These are phyloP conservation scores for Scomberomorus guttatus DNA, from an alignment of 2,797 vertebrate genomes.

Conservation along the genomic window DNA sequence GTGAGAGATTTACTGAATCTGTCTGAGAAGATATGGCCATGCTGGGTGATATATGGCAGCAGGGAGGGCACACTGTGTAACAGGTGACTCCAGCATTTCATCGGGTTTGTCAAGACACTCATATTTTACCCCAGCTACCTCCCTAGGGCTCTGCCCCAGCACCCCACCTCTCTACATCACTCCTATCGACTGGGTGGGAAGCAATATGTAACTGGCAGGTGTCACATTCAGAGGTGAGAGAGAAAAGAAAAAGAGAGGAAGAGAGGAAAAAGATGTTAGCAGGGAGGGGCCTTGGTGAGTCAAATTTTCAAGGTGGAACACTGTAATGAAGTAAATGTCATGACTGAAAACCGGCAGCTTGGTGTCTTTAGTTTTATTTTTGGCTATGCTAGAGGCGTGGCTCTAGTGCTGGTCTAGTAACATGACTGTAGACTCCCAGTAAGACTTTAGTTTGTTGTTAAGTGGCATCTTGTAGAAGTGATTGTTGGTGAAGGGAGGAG, in stretches of 20 bases:
- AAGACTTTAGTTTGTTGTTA: no score
- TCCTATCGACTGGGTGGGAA: constrained; percentile 63
- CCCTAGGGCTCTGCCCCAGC: constrained; percentile 60
- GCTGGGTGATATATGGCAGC: constrained; percentile 71
- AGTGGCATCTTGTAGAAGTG: background rate
- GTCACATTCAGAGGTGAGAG: constrained; percentile 48
- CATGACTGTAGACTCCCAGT: background rate
- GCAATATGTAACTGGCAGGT: constrained; percentile 72
- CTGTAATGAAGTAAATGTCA: background rate
- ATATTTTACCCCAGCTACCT: constrained; percentile 75
- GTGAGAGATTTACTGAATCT: constrained; percentile 77
- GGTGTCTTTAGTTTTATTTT: background rate
- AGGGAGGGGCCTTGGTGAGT: background rate
- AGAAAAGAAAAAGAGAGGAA: constrained; percentile 9
- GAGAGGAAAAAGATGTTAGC: background rate
- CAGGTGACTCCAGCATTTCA: constrained; percentile 76
- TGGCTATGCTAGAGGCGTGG: no score
- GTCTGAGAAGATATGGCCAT: constrained; percentile 68
- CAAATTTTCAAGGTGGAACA: background rate
- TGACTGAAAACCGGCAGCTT: background rate
- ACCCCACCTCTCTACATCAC: constrained; percentile 75
- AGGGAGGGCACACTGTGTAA: constrained; percentile 54
- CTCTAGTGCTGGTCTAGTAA: no score
- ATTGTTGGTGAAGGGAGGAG: background rate
- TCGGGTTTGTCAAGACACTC: constrained; percentile 74